A percentile compares a stretch with the other conserved stretches of the same genome.
These are phyloP conservation scores for Oncorhynchus tshawytscha DNA, from an alignment of 2,113 vertebrate species.

Conservation along the genomic window DNA sequence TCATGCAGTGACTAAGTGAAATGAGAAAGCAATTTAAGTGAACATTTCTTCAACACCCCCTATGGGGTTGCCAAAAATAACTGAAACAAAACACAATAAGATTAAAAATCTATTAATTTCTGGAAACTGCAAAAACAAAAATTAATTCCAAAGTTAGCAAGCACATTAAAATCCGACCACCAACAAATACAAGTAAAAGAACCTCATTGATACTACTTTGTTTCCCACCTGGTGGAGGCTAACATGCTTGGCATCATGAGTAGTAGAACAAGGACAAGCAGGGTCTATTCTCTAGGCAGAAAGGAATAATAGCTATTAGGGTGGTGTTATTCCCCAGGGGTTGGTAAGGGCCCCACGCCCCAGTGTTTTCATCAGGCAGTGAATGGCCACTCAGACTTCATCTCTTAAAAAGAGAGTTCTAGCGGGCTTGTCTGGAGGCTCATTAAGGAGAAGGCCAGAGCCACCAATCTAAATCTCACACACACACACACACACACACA, in stretches of 20 bases:
- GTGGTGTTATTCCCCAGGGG: neutral
- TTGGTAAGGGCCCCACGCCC: neutral
- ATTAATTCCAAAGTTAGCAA: no score
- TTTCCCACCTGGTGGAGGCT: no score
- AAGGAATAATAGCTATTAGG: conserved; percentile 6
- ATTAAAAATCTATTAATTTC: no score
- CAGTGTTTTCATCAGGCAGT: conserved; percentile 5
- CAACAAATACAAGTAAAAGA: no score
- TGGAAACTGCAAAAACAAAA: no score
- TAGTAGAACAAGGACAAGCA: neutral
- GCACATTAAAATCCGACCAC: no score
- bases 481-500: neutral
- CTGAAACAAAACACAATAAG: no score
- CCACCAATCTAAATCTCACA: conserved; percentile 20
- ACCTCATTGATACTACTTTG: no score
- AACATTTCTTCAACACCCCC: no score
- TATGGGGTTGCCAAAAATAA: no score
- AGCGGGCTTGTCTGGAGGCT: conserved; percentile 30
- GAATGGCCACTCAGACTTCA: neutral
- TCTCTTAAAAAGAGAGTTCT: conserved; percentile 43
- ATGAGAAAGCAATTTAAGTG: no score
- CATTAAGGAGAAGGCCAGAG: conserved; percentile 39
- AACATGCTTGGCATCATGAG: neutral
- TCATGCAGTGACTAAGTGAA: no score
- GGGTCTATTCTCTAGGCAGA: neutral